A percentile compares a stretch with the other conserved stretches of the same genome.
Evolutionary conservation across 2,888 invertebrate species (phyloP).

Genomic region (Metopia argyrocephala): DNA sequence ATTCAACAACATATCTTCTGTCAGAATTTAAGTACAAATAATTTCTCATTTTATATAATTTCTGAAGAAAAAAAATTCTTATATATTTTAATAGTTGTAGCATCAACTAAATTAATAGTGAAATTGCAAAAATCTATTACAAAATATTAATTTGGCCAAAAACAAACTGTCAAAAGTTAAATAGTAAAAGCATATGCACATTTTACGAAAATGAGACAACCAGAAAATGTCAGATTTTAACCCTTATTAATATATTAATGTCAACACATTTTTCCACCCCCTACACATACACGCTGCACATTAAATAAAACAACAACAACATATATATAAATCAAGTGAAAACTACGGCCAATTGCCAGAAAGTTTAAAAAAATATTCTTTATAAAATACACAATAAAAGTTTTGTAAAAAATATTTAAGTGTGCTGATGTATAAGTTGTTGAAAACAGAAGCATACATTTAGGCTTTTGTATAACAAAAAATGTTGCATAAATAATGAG

Average conservation of each 20-base stretch:
- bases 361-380: constrained; percentile 1
- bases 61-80: too few species aligned
- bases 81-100: background rate
- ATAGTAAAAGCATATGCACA: constrained; percentile 40
- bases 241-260: constrained; percentile 60
- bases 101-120: background rate
- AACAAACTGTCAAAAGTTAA: constrained; percentile 43
- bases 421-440: background rate
- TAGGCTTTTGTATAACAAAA: background rate
- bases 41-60: too few species aligned
- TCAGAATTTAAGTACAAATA: too few species aligned
- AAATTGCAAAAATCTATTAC: background rate
- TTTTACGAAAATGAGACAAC: too few species aligned
- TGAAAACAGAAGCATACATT: constrained; percentile 1
- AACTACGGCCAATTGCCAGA: background rate
- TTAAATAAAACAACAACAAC: constrained; percentile 4
- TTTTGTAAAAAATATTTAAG: background rate
- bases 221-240: constrained; percentile 36
- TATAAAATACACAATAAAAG: background rate
- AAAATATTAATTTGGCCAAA: too few species aligned
- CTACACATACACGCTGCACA: constrained; percentile 28
- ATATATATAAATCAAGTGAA: constrained; percentile 7
- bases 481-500: background rate
- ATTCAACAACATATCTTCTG: too few species aligned
- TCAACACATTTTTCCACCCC: constrained; percentile 58